Evolutionary conservation across 2,888 invertebrate species (phyloP), one percentile per base, ranked within the genome.

Genomic region (Xylophagus ater): DNA sequence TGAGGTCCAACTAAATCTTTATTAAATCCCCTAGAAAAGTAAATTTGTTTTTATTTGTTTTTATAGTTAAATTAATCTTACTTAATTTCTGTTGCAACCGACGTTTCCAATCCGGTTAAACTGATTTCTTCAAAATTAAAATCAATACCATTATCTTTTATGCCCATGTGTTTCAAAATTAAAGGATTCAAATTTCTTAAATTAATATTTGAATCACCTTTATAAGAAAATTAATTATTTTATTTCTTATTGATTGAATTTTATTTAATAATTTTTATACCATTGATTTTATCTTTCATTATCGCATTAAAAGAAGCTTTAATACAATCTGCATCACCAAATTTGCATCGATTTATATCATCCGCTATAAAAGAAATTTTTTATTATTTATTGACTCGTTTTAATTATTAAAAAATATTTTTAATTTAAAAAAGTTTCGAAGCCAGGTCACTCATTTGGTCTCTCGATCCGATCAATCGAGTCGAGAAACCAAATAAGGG

Each of bases 241-340:
- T 13, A 7, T 4, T 1, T 5, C n/a, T 3, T 21, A 9, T 14
- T 21, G 9, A 6, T 14, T 8, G 10, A n/a, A n/a, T 31, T n/a
- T 14, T 37, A 24, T 18, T 21, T 2, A 24, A 2, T 3, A 3
- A 9, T 2, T 8, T 15, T 7, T 15, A 3, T 21, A 37, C 42
- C 37, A 28, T 33, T 13, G 5, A 21, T 15, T 10, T 23, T 21
- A 9, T 24, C 29, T 3, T 30, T 10, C 4, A 41, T 15, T 3
- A 45, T 31, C 8, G 31, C 36, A 13, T 41, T 41, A 1, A 41
- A 36, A 3, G 26, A 28, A 15, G 13, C 31, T 7, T 37, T 29
- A 15, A 37, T 24, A 29, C 45, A 45, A 2, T 23, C 18, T 4
- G n/a, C n/a, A 20, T 45, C 43, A 9, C 36, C 43, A 24, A 19